Conservation (phyloP, 2,797 vertebrate species). For the Corythornis leucogaster region DNA sequence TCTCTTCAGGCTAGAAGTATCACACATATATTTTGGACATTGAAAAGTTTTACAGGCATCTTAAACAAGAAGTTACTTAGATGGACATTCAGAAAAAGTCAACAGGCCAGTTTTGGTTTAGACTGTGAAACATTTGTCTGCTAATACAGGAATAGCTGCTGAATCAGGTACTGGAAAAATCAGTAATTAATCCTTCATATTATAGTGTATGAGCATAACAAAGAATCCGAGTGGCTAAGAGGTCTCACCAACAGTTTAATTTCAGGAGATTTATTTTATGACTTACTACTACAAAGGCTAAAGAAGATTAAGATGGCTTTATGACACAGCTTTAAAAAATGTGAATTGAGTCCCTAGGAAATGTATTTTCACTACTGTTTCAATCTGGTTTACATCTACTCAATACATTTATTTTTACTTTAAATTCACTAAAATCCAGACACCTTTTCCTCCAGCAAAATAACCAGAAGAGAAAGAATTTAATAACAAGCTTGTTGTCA, state of each 20-base stretch:
- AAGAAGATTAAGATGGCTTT: slow-evolving; percentile 48
- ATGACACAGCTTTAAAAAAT: neutral
- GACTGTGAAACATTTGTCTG: neutral
- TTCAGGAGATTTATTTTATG: slow-evolving; percentile 22
- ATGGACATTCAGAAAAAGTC: neutral
- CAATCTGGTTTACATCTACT: slow-evolving; percentile 38
- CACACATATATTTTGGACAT: neutral
- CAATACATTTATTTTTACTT: slow-evolving; percentile 18
- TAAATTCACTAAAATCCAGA: slow-evolving; percentile 5
- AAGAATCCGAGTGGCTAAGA: neutral
- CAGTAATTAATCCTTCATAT: neutral
- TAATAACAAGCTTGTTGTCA: neutral
- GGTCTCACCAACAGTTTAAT: neutral
- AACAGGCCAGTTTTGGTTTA: neutral
- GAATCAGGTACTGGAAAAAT: neutral
- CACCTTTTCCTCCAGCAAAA: slow-evolving; percentile 12
- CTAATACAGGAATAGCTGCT: neutral
- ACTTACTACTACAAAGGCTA: neutral
- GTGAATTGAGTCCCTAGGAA: slow-evolving; percentile 24
- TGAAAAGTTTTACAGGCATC: neutral
- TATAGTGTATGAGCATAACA: neutral
- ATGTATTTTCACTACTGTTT: slow-evolving; percentile 51
- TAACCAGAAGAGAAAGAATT: neutral
- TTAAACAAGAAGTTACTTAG: neutral
- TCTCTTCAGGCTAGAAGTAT: neutral